These are phyloP conservation scores for Vanessa cardui DNA, from an alignment of 2,888 invertebrate species.

Conservation along the genomic window DNA sequence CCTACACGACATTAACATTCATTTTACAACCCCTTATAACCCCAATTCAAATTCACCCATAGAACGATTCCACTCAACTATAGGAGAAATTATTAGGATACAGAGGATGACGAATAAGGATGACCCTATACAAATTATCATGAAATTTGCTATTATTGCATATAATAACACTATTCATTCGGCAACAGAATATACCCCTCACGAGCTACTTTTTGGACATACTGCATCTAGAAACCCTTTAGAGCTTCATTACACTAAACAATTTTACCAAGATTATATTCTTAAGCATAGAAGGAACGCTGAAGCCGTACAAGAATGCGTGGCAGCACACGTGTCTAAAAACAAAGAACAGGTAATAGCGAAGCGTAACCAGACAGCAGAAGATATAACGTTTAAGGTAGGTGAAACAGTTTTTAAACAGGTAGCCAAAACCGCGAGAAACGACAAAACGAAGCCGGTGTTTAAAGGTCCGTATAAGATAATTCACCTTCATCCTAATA, in stretches of 20 bases:
- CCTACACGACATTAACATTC: conserved; percentile 32
- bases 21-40: conserved; percentile 35
- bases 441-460: no score
- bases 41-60: conserved; percentile 38
- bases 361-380: conserved; percentile 18
- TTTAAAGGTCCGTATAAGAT: no score
- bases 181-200: conserved; percentile 35
- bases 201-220: conserved; percentile 36
- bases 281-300: background rate
- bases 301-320: background rate
- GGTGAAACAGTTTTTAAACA: conserved; percentile 34
- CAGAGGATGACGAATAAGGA: conserved; percentile 29
- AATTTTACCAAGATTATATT: conserved; percentile 7
- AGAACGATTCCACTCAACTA: conserved; percentile 37
- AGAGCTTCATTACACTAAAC: conserved; percentile 11
- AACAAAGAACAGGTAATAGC: conserved; percentile 25
- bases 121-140: conserved; percentile 11
- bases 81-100: conserved; percentile 39
- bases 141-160: conserved; percentile 30
- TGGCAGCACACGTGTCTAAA: background rate
- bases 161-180: conserved; percentile 39
- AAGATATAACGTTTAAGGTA: conserved; percentile 29
- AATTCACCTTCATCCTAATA: no score
- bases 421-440: no score
- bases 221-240: conserved; percentile 22